Conservation (phyloP, 2,797 vertebrate species). For the Catostomus latipinnis region DNA sequence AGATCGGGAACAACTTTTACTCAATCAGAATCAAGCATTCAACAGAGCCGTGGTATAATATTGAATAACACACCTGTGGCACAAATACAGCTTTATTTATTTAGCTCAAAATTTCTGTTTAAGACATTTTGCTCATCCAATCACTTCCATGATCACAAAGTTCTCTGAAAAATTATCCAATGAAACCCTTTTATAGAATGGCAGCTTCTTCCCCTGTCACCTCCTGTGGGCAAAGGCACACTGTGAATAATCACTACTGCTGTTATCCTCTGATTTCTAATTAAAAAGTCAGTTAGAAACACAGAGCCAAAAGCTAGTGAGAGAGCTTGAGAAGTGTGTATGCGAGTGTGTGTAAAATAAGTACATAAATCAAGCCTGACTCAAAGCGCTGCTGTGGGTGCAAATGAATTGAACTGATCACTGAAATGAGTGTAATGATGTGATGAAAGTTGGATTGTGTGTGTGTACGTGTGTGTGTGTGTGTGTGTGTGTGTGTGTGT, state of each 20-base stretch:
- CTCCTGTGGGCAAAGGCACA: slow-evolving; percentile 19
- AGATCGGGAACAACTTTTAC: no score
- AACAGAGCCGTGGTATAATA: not conserved
- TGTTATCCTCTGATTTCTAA: slow-evolving; percentile 50
- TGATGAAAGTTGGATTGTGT: slow-evolving; percentile 28
- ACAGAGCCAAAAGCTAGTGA: slow-evolving; percentile 47
- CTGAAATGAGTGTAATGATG: slow-evolving; percentile 32
- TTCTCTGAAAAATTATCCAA: not conserved
- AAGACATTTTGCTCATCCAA: not conserved
- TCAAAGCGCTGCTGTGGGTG: slow-evolving; percentile 30
- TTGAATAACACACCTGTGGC: slow-evolving; percentile 24
- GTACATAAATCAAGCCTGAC: slow-evolving; percentile 16
- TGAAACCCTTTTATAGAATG: slow-evolving; percentile 7
- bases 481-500: slow-evolving; percentile 19
- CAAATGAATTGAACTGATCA: slow-evolving; percentile 35
- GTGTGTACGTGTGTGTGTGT: not conserved
- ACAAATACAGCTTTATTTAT: not conserved
- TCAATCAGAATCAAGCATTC: no score
- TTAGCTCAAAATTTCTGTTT: not conserved
- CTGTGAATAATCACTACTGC: slow-evolving; percentile 44
- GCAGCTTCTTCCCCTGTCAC: slow-evolving; percentile 9
- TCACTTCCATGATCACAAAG: not conserved
- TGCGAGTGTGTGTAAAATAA: slow-evolving; percentile 14
- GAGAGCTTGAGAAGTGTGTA: slow-evolving; percentile 30
- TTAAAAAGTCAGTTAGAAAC: slow-evolving; percentile 51